These are phyloP conservation scores for Stomatorhinus walkeri DNA, from an alignment of 2,797 vertebrate species.

Conservation along the genomic window DNA sequence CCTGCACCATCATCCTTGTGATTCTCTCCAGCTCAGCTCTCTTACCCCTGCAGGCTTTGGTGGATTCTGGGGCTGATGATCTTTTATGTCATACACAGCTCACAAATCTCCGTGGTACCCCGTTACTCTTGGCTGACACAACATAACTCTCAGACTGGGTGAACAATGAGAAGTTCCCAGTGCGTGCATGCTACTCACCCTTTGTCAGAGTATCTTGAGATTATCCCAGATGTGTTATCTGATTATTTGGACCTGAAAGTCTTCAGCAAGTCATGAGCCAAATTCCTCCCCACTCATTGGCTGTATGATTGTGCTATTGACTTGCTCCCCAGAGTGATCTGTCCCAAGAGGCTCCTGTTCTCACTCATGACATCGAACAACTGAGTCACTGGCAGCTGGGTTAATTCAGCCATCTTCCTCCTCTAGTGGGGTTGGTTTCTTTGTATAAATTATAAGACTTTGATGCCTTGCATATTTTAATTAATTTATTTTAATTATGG, in stretches of 20 bases:
- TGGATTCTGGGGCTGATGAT: not conserved
- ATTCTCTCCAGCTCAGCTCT: not conserved
- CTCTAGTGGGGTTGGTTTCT: too few relatives aligned
- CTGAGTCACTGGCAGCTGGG: too few relatives aligned
- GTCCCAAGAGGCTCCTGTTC: not conserved
- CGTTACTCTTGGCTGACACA: not conserved
- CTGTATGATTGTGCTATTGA: not conserved
- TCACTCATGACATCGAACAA: too few relatives aligned
- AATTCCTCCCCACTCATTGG: not conserved
- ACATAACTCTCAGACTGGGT: not conserved
- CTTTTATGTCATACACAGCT: not conserved
- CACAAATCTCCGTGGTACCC: not conserved
- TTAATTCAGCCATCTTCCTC: too few relatives aligned
- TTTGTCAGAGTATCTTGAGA: not conserved
- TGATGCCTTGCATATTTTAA: too few relatives aligned
- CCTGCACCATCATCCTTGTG: not conserved
- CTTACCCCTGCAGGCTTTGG: not conserved
- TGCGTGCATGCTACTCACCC: not conserved
- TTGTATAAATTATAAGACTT: too few relatives aligned
- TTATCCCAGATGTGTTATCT: not conserved
- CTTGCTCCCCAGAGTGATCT: not conserved
- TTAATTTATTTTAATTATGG: too few relatives aligned
- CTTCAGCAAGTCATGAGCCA: not conserved
- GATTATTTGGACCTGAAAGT: not conserved
- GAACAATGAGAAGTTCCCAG: not conserved